Evolutionary conservation across 2,888 invertebrate species (phyloP).

Genomic region (Morpho achilles): DNA sequence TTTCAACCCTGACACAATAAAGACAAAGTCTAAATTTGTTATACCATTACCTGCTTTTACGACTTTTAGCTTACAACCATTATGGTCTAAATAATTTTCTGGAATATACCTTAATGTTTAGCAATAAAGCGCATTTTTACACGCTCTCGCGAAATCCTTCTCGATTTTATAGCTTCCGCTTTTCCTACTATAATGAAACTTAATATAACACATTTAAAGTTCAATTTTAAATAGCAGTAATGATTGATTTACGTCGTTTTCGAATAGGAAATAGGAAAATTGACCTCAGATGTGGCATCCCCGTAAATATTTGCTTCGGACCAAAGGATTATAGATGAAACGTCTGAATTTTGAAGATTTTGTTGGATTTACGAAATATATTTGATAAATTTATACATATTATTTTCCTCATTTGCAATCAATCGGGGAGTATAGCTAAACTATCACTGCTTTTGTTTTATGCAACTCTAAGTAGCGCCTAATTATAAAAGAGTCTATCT

Average conservation of each 20-base stretch:
- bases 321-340: slow-evolving; percentile 61
- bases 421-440: too few relatives aligned
- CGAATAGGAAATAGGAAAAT: slow-evolving; percentile 45
- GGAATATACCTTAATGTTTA: slow-evolving; percentile 48
- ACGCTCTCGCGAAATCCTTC: slow-evolving; percentile 33
- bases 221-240: slow-evolving; percentile 21
- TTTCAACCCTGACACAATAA: slow-evolving; percentile 22
- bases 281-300: slow-evolving; percentile 71
- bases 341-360: slow-evolving; percentile 46
- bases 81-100: slow-evolving; percentile 32
- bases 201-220: slow-evolving; percentile 29
- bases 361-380: background rate
- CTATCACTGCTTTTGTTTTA: too few relatives aligned
- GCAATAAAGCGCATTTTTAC: slow-evolving; percentile 48
- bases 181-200: slow-evolving; percentile 27
- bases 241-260: slow-evolving; percentile 38
- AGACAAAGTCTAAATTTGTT: slow-evolving; percentile 14
- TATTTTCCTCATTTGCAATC: too few relatives aligned
- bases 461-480: too few relatives aligned
- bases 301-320: slow-evolving; percentile 72
- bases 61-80: slow-evolving; percentile 30
- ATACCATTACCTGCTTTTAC: slow-evolving; percentile 20
- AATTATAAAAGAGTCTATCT: too few relatives aligned
- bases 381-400: too few relatives aligned
- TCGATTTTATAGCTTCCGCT: slow-evolving; percentile 46